Percentiles rank a stretch among this genome's conserved stretches.
Evolutionary conservation across 2,797 vertebrate genomes (phyloP).

Genomic region (Crossoptilon crossoptilon): DNA sequence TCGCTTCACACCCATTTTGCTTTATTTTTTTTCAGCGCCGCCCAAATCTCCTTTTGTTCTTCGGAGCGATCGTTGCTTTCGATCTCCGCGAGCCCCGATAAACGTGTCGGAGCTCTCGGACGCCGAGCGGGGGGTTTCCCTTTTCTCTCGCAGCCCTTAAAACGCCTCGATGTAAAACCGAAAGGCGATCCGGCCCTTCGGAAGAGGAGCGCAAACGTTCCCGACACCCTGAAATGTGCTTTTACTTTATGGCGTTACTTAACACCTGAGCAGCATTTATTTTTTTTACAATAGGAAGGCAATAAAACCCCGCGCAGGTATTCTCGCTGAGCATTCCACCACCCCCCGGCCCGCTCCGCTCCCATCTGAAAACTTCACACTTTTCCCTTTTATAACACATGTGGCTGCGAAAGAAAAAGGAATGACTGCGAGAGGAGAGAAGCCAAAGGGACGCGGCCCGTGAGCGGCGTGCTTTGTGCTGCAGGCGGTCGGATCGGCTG

Average conservation of each 20-base stretch:
- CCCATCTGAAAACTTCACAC: conserved; percentile 78
- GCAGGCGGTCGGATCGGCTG: not conserved
- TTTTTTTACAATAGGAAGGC: conserved; percentile 45
- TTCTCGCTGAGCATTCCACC: conserved; percentile 48
- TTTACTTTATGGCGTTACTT: conserved; percentile 81
- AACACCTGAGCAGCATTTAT: conserved; percentile 78
- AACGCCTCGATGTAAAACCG: conserved; percentile 15
- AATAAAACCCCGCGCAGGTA: conserved; percentile 75
- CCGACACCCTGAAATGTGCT: conserved; percentile 81
- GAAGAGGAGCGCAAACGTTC: conserved; percentile 74
- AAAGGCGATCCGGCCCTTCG: conserved; percentile 54
- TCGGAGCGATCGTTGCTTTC: not conserved
- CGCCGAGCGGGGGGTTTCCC: not conserved
- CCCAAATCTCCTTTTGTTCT: conserved; percentile 46
- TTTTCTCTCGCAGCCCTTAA: conserved; percentile 46
- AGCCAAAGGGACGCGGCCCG: not conserved
- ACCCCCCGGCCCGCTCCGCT: conserved; percentile 54
- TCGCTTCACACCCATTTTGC: too few relatives aligned
- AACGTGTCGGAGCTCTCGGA: not conserved
- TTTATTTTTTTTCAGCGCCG: not conserved
- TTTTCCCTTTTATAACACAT: conserved; percentile 84
- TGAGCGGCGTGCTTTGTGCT: too few relatives aligned
- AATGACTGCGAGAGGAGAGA: not conserved
- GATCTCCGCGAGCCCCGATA: not conserved
- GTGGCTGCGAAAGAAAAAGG: not conserved